Conservation (phyloP, 53 echinoderm and acorn worm species). For the Stichopus horrens region DNA sequence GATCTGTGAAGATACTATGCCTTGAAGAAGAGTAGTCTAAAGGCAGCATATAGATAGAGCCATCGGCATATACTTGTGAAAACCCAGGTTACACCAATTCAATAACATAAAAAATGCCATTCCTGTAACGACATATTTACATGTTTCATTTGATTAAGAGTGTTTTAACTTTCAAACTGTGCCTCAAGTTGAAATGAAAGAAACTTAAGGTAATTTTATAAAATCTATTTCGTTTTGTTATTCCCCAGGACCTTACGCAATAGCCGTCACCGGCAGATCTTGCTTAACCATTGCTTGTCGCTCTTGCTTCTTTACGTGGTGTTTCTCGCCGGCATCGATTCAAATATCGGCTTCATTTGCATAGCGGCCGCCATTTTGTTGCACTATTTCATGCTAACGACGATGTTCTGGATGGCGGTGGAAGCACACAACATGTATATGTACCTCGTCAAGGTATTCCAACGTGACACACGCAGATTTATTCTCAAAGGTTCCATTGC, state of each 20-base stretch:
- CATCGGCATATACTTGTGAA: no score
- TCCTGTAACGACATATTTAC: no score
- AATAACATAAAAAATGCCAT: no score
- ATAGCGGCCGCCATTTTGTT: conserved; percentile 43
- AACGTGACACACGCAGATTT: conserved; percentile 32
- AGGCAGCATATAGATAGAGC: no score
- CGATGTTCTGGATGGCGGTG: conserved; percentile 57
- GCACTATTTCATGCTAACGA: conserved; percentile 56
- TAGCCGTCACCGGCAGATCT: conserved; percentile 50
- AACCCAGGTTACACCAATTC: no score
- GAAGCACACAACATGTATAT: conserved; percentile 60
- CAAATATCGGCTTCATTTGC: conserved; percentile 7
- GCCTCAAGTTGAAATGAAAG: neutral
- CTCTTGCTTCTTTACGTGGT: conserved; percentile 41
- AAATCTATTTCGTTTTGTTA: neutral
- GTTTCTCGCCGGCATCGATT: conserved; percentile 55
- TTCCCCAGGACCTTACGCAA: conserved; percentile 47
- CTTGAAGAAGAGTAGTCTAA: no score
- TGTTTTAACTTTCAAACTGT: no score
- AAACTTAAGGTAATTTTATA: neutral
- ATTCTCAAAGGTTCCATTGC: conserved; percentile 46
- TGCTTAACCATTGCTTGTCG: conserved; percentile 47
- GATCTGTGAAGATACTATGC: no score
- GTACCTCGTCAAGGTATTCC: conserved; percentile 50
- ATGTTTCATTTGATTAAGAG: no score